A percentile compares a stretch with the other conserved stretches of the same genome.
These are phyloP conservation scores for Danionella cerebrum DNA, from an alignment of 2,113 vertebrate genomes.

Conservation along the genomic window DNA sequence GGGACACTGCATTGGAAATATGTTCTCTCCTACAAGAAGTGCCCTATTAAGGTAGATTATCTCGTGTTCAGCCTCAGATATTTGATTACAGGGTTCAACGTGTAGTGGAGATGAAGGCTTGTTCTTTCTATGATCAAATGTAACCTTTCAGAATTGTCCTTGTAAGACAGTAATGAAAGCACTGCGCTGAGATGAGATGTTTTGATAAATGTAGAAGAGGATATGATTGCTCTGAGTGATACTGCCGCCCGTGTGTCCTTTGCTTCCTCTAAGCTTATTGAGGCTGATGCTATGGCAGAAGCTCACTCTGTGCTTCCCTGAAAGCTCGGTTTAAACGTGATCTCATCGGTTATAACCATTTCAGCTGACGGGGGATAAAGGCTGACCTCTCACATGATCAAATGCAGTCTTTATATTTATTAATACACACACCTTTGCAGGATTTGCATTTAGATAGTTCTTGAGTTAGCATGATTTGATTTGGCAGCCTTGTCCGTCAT, in stretches of 20 bases:
- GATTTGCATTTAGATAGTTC: slow-evolving; percentile 38
- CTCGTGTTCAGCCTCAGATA: not conserved
- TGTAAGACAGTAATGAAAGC: not conserved
- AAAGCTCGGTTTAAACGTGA: not conserved
- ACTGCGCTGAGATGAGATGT: not conserved
- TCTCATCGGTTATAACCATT: no score
- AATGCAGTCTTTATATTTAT: not conserved
- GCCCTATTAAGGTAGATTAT: slow-evolving; percentile 1
- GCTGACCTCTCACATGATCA: not conserved
- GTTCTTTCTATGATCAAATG: not conserved
- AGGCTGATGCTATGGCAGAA: not conserved
- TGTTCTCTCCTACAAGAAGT: not conserved
- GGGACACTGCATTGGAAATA: not conserved
- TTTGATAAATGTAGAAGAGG: not conserved
- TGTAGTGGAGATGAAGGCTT: not conserved
- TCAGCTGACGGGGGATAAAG: no score
- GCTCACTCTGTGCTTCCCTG: not conserved
- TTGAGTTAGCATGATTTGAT: slow-evolving; percentile 68
- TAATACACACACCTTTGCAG: slow-evolving; percentile 9
- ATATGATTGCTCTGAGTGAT: not conserved
- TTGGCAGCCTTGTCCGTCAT: slow-evolving; percentile 51
- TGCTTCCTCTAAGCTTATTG: not conserved
- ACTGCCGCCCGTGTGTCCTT: not conserved
- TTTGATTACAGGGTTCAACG: slow-evolving; percentile 15
- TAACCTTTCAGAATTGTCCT: not conserved